phyloP scores from a whole-genome alignment of 92 coral and sea anemone genomes.

The Bergia puertoricense region DNA sequence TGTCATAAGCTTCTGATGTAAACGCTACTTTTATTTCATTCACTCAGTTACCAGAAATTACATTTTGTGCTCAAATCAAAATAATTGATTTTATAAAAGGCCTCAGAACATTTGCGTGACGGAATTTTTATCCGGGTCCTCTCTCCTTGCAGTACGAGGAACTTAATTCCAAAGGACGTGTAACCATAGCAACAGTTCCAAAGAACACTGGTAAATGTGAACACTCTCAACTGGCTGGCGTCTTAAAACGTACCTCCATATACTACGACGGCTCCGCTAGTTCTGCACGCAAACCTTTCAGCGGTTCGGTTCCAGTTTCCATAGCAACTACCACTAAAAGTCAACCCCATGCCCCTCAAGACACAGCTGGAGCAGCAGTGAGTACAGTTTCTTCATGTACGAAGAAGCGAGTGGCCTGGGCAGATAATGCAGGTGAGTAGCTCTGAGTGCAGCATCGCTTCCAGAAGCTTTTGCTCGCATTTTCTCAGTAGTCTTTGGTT shows the following conservation, averaged over 20 bases:
- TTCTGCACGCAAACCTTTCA: slow-evolving; percentile 1
- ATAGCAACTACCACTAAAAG: not conserved
- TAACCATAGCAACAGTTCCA: slow-evolving; percentile 51
- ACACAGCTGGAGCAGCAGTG: slow-evolving; percentile 17
- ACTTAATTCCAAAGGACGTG: slow-evolving; percentile 43
- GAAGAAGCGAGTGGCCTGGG: slow-evolving; percentile 71
- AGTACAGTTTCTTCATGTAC: slow-evolving; percentile 23
- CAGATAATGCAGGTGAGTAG: slow-evolving; percentile 51
- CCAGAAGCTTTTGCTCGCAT: not conserved
- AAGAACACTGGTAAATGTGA: not conserved
- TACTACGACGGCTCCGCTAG: slow-evolving; percentile 59
- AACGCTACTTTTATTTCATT: too few relatives aligned
- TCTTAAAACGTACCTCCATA: slow-evolving; percentile 57
- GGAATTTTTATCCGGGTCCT: not conserved
- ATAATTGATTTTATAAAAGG: too few relatives aligned
- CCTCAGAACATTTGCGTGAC: not conserved
- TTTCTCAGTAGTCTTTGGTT: not conserved
- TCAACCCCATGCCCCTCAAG: slow-evolving; percentile 27
- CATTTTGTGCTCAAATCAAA: not conserved
- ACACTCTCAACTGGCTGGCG: slow-evolving; percentile 18
- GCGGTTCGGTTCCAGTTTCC: slow-evolving; percentile 19
- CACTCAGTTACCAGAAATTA: not conserved
- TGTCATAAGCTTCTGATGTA: too few relatives aligned
- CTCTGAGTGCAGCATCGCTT: not conserved
- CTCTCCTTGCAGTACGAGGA: slow-evolving; percentile 42